A percentile compares a stretch with the other conserved stretches of the same genome.
phyloP scores from a whole-genome alignment of 1,140 invertebrate genomes.

The Hypsibius dujardini region DNA sequence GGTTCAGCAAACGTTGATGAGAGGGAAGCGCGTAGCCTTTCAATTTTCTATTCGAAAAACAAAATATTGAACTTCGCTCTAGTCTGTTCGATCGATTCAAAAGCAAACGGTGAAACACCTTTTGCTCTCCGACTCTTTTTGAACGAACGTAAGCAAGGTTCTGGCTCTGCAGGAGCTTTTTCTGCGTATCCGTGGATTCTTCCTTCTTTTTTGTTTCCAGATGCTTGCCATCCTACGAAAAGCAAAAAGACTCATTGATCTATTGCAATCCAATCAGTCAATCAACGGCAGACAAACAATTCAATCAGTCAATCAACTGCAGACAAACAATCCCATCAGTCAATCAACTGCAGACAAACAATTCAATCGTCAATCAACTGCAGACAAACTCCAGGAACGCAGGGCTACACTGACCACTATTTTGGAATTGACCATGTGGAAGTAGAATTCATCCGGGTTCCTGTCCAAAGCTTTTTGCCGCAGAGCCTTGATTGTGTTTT shows the following conservation, averaged over 20 bases:
- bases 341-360: too few species aligned
- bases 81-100: too few species aligned
- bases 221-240: conserved; percentile 12
- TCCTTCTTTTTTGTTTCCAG: conserved; percentile 6
- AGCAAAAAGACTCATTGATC: neutral
- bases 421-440: conserved; percentile 88
- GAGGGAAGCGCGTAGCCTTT: too few species aligned
- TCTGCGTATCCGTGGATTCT: neutral
- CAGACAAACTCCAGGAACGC: neutral
- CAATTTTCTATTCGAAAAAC: too few species aligned
- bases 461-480: conserved; percentile 64
- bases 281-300: neutral
- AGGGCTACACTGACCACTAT: conserved; percentile 38
- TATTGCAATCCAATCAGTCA: neutral
- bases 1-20: too few species aligned
- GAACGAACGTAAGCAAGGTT: neutral
- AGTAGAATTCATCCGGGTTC: conserved; percentile 97
- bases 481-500: conserved; percentile 59
- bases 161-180: conserved; percentile 9
- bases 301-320: neutral
- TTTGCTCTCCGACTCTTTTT: neutral
- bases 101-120: too few species aligned
- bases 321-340: too few species aligned
- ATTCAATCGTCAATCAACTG: too few species aligned
- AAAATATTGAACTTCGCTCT: too few species aligned